Percentiles rank a stretch among this genome's conserved stretches.
Conservation (phyloP, 2,113 vertebrate genomes). For the Dipodomys ordii region DNA sequence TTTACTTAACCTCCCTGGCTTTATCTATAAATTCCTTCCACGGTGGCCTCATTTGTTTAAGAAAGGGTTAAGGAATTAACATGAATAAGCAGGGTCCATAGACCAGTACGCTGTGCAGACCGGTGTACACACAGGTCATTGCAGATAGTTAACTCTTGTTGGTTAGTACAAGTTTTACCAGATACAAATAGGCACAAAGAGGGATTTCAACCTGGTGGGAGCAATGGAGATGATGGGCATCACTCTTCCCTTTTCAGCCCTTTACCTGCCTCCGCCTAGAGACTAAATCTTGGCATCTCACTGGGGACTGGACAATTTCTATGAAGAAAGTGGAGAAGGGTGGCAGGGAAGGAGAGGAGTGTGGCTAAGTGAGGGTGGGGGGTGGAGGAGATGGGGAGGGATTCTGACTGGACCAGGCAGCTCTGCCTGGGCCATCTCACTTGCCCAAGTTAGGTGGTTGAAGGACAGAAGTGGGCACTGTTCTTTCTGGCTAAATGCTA, state of each 20-base stretch:
- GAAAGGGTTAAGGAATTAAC: background rate
- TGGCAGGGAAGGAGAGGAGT: background rate
- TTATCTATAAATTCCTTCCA: background rate
- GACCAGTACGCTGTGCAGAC: background rate
- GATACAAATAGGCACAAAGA: background rate
- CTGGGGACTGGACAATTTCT: background rate
- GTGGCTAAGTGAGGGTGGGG: background rate
- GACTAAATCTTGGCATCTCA: background rate
- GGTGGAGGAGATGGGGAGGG: no score
- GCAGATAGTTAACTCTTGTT: no score
- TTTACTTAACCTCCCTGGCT: background rate
- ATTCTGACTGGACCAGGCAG: background rate
- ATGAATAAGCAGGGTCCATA: background rate
- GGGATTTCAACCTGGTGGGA: background rate
- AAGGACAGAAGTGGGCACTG: background rate
- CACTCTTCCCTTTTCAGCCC: background rate
- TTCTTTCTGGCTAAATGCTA: background rate
- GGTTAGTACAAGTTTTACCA: background rate
- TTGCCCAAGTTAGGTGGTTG: background rate
- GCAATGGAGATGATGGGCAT: accelerated
- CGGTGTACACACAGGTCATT: accelerated
- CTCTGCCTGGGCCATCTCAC: background rate
- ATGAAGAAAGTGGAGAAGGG: background rate
- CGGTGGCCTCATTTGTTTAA: background rate
- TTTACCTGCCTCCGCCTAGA: background rate